phyloP scores from a whole-genome alignment of 2,888 invertebrate genomes.

The Stenichneumon culpator region DNA sequence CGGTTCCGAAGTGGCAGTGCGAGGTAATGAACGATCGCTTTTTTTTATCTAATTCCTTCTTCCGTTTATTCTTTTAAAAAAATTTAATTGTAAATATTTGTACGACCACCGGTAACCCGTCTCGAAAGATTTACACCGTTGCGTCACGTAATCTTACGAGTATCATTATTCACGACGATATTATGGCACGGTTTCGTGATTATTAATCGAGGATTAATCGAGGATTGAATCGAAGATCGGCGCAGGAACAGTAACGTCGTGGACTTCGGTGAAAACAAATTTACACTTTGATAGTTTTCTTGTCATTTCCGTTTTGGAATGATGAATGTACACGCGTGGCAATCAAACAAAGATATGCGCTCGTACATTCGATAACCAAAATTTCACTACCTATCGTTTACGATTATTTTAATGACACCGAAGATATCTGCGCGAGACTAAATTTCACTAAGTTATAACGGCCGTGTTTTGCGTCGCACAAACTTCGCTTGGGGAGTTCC shows the following conservation, averaged over 20 bases:
- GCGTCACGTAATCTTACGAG: slow-evolving; percentile 48
- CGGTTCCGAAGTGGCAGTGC: slow-evolving; percentile 76
- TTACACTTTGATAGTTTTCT: not conserved
- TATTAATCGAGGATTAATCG: slow-evolving; percentile 6
- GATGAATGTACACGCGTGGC: slow-evolving; percentile 21
- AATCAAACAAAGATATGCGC: slow-evolving; percentile 12
- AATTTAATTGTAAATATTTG: slow-evolving; percentile 23
- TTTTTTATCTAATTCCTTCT: slow-evolving; percentile 33
- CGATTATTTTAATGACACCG: slow-evolving; percentile 10
- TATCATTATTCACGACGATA: slow-evolving; percentile 62
- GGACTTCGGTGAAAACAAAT: slow-evolving; percentile 39
- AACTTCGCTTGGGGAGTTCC: too few species aligned
- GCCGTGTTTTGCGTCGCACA: too few species aligned
- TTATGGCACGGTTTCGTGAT: slow-evolving; percentile 71
- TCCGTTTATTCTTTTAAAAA: not conserved
- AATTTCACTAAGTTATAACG: too few species aligned
- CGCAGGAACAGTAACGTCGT: slow-evolving; percentile 31
- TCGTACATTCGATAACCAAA: slow-evolving; percentile 38
- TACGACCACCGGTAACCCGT: slow-evolving; percentile 25
- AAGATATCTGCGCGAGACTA: too few species aligned
- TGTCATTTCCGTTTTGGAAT: slow-evolving; percentile 44
- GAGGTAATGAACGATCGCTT: slow-evolving; percentile 72
- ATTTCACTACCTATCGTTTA: slow-evolving; percentile 57
- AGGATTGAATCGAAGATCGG: not conserved
- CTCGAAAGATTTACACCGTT: slow-evolving; percentile 34